Base-by-base conservation (phyloP, 2,797 vertebrate genomes). In the Pipistrellus nathusii region DNA sequence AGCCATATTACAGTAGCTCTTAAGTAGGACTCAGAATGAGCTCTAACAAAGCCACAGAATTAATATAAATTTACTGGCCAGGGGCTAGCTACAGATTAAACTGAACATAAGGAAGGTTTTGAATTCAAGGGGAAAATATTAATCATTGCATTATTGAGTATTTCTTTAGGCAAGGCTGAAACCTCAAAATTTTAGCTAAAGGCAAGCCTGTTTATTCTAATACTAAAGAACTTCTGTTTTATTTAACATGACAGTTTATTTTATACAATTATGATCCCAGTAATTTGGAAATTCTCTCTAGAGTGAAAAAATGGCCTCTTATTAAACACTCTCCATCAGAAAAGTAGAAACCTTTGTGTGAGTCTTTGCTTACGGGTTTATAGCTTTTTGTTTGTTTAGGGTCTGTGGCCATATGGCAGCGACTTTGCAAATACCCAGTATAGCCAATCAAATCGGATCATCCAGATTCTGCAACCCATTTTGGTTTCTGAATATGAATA, bases 181-280 rank as follows among this genome's bases (percentile, higher is more conserved):
- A 84, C 57, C 76, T 94, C 72, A 85, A 82, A 87, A 85, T 91
- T 94, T 75, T 87, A 94, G 51, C 48, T 55, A 27, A 82, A 86
- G 69, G 8, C n/a, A 92, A 86, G 85, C n/a, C 3, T 41, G 21
- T 32, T 91, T 53, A 18, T 77, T 10, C 66, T 8, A 57, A 76
- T 86, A 77, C 76, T 72, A 95, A 86, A 87, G 68, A 72, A 32
- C 32, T 75, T 81, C 77, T 57, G 51, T n/a, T 72, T 91, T 68
- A 90, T 66, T n/a, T 3, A 66, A 75, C n/a, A 57, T 14, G 48
- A 77, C 64, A 48, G 57, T 62, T 86, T 72, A 80, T 87, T 76
- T 93, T 62, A 69, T 62, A 68, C 4, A 88, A 48, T 66, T 78
- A 82, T 46, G 75, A 77, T 13, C 18, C 51, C 88, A 62, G 35